A percentile compares a stretch with the other conserved stretches of the same genome.
These are phyloP conservation scores for Philaethria dido DNA, from an alignment of 2,888 invertebrate species.

Conservation along the genomic window DNA sequence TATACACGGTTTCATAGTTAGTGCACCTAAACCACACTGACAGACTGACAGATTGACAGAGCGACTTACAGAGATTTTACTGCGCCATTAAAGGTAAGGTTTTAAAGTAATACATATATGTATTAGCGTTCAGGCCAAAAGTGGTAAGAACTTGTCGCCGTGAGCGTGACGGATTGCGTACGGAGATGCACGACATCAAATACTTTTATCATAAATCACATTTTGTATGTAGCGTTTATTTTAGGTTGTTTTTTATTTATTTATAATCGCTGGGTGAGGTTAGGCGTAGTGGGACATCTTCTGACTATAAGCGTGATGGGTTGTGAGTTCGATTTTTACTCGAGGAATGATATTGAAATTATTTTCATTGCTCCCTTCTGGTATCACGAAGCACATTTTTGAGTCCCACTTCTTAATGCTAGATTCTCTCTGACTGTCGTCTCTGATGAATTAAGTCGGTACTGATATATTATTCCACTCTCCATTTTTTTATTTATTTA, in stretches of 20 bases:
- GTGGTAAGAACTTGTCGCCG: constrained; percentile 27
- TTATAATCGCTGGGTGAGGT: too few relatives aligned
- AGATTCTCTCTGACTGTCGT: too few relatives aligned
- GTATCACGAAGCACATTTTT: too few relatives aligned
- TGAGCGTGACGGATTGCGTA: constrained; percentile 31
- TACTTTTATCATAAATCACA: constrained; percentile 18
- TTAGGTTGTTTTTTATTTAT: not conserved
- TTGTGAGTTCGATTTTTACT: too few relatives aligned
- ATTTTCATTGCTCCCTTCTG: too few relatives aligned
- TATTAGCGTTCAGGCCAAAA: constrained; percentile 30
- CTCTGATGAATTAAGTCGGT: too few relatives aligned
- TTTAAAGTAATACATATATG: constrained; percentile 34
- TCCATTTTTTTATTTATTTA: too few relatives aligned
- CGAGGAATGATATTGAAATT: too few relatives aligned
- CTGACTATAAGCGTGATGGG: too few relatives aligned
- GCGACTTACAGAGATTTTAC: constrained; percentile 35
- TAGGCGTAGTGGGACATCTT: too few relatives aligned
- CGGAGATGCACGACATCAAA: constrained; percentile 27
- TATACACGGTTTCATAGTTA: constrained; percentile 30
- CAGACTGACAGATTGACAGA: constrained; percentile 43
- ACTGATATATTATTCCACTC: too few relatives aligned
- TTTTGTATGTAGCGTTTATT: not conserved
- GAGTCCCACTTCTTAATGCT: too few relatives aligned
- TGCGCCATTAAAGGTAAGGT: constrained; percentile 28
- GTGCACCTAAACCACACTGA: constrained; percentile 32